Base-by-base conservation (phyloP, 2,113 vertebrate species). In the Patagioenas fasciata region DNA sequence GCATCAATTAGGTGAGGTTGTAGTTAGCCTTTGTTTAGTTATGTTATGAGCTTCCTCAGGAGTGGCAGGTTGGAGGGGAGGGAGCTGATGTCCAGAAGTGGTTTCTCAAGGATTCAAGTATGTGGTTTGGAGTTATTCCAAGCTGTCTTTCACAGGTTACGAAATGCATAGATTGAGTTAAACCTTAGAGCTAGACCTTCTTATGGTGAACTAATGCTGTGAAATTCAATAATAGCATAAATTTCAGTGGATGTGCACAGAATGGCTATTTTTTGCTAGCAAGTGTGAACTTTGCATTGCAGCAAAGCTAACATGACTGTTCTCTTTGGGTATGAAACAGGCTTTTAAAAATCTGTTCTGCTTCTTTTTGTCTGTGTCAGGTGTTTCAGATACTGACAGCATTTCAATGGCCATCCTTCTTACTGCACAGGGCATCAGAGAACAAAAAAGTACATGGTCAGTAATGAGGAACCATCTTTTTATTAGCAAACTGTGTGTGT, bases 21-120 rank as follows among this genome's bases (percentile, higher is more conserved):
- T 74, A 79, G 65, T 19, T 93, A 77, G 80, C 73, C 84, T 81
- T 91, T 79, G 38, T 85, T 94, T 94, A 67, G 67, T 48, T 70
- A 24, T 0, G 1, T 29, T 89, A 13, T 0, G 10, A 57, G 34
- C 26, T 86, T n/a, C 20, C n/a, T 71, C 34, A 56, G 57, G 65
- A 81, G 25, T 51, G 18, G 15, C 13, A 16, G 79, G 53, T 38
- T 80, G 72, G 60, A 86, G 23, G 11, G 23, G 21, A 64, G 51
- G 34, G 32, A 62, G 20, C 4, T 78, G 9, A 6, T 64, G 80
- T 67, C 42, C 73, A 84, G 48, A 74, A 90, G 23, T 75, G 58
- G 19, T 73, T 90, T 89, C 48, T 84, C 38, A 53, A 40, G 17
- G 32, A 42, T 1, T 77, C n/a, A 62, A 89, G 11, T 64, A 29